Conservation (phyloP, 2,888 invertebrate genomes). For the Glyphotaelius pellucidus region DNA sequence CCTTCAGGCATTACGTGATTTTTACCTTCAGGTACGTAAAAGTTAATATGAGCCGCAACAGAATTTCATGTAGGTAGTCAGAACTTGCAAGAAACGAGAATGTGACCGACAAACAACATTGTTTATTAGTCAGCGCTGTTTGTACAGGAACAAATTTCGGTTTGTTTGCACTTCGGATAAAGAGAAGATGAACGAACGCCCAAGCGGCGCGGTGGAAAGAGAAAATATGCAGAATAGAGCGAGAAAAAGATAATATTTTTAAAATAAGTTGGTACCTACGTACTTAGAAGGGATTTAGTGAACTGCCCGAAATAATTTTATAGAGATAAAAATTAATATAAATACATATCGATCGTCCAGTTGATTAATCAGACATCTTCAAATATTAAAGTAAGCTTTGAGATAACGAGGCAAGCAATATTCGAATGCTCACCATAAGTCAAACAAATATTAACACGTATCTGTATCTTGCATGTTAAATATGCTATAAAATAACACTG, state of each 20-base stretch:
- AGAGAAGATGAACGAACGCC: conserved; percentile 11
- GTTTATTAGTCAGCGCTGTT: conserved; percentile 18
- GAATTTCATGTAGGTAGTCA: background rate
- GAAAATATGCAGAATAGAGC: background rate
- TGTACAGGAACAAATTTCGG: conserved; percentile 42
- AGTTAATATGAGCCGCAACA: background rate
- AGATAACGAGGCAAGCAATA: no score
- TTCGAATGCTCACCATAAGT: no score
- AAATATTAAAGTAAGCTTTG: no score
- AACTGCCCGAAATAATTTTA: background rate
- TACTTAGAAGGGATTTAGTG: background rate
- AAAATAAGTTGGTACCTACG: no score
- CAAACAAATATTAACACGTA: no score
- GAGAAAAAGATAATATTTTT: background rate
- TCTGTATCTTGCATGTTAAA: no score
- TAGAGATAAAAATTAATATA: no score
- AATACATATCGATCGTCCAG: no score
- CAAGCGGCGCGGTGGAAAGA: background rate
- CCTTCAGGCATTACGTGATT: no score
- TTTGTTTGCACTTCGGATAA: conserved; percentile 19
- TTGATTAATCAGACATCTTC: no score
- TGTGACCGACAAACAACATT: conserved; percentile 17
- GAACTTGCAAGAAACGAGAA: background rate
- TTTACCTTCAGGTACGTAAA: no score
- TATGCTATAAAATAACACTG: no score